Base-by-base conservation (phyloP, 2,797 vertebrate species). In the Cynopterus sphinx region DNA sequence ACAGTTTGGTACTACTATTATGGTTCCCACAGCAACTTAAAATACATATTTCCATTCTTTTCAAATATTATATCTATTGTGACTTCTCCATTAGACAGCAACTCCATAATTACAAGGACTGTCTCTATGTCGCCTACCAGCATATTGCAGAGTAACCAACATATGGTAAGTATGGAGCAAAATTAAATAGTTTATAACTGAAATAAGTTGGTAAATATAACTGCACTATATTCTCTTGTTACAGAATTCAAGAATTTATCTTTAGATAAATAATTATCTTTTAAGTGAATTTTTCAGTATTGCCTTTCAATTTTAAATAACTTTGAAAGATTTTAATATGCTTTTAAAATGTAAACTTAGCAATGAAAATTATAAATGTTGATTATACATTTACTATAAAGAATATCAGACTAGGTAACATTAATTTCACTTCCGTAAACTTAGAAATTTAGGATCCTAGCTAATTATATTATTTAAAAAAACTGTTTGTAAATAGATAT, bases 231-330 rank as follows among this genome's bases (percentile, higher is more conserved):
- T 3, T 59, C 15, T 5, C 33, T 86, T 82, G 22, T 61, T 51
- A 89, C 2, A 91, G 26, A 90, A 89, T 75, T 89, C 68, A 96
- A 74, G n/a, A 92, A 70, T 2, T 5, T 86, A 82, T 41, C 33
- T 31, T 78, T 61, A 70, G 31, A 89, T 59, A 79, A 67, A 65
- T 22, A 88, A 75, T 59, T 83, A 78, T 31, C 17, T 82, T 91
- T 70, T 75, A 81, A 31, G 3, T 81, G 61, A 83, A 74, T 57
- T 90, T 94, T 87, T 93, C 39, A 92, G 73, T 79, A 31, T 55
- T 96, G 24, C 26, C 57, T 86, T 93, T 43, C 33, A 96, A 79
- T 53, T 88, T 41, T 87, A 87, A 90, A 84, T 5, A 77, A 92
- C 13, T 28, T 65, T 81, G 31, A 88, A 94, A 63, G 9, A 22